These are phyloP conservation scores for Pocillopora damicornis DNA, from an alignment of 64 coral and sea anemone genomes.

Conservation along the genomic window DNA sequence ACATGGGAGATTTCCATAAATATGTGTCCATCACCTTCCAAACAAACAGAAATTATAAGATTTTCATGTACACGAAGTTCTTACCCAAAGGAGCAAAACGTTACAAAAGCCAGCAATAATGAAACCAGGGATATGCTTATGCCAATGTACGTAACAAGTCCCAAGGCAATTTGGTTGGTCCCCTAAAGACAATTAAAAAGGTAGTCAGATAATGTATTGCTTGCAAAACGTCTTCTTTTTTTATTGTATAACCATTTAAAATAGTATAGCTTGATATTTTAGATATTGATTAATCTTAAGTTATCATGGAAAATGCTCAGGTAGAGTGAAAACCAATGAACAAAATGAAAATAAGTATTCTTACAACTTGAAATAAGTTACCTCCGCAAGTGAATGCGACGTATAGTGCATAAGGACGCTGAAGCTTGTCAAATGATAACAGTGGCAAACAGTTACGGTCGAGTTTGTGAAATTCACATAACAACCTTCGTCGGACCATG, in stretches of 20 bases:
- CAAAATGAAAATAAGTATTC: too few species aligned
- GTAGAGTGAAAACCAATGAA: too few species aligned
- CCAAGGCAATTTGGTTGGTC: slow-evolving; percentile 50
- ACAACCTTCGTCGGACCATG: slow-evolving; percentile 82
- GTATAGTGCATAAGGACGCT: slow-evolving; percentile 83
- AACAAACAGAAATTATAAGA: too few species aligned
- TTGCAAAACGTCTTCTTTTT: not conserved
- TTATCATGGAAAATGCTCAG: too few species aligned
- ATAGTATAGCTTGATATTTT: too few species aligned
- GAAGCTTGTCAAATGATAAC: slow-evolving; percentile 88
- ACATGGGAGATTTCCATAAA: too few species aligned
- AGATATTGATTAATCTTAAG: too few species aligned
- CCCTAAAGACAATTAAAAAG: slow-evolving; percentile 9
- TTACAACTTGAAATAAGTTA: too few species aligned
- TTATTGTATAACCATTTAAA: too few species aligned
- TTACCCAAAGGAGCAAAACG: slow-evolving; percentile 77
- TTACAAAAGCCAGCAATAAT: slow-evolving; percentile 65
- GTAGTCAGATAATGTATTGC: not conserved
- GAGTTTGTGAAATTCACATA: slow-evolving; percentile 27
- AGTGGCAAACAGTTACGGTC: slow-evolving; percentile 76
- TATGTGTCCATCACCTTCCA: too few species aligned
- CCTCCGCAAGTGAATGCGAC: not conserved
- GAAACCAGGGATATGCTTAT: slow-evolving; percentile 68
- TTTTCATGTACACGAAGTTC: not conserved
- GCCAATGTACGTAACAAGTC: slow-evolving; percentile 68